Base-by-base conservation (phyloP, 2,113 vertebrate genomes). In the Octodon degus region DNA sequence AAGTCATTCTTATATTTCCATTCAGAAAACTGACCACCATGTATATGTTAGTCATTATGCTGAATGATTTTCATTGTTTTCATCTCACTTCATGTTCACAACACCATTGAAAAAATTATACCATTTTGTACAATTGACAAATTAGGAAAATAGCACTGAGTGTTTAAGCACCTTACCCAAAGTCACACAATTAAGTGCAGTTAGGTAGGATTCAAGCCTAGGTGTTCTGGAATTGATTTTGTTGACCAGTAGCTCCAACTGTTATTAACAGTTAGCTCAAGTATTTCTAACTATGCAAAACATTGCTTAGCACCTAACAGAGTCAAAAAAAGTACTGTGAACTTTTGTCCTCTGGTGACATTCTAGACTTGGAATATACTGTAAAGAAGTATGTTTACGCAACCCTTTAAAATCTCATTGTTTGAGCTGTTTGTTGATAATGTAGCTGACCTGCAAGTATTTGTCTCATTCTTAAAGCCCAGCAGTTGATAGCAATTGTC, bases 381-480 rank as follows among this genome's bases (percentile, higher is more conserved):
- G 27, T 72, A 76, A 76, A 37, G 22, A 76, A 76, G 37, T 77
- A 14, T 47, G 25, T 77, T 30, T 47, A 76, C 43, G 5, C 76
- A 47, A 9, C 14, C 27, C 85, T 90, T 79, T 77, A 68, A 92
- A 88, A 76, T 17, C 34, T 93, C 43, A 47, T 70, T 60, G 58
- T 47, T 82, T 88, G 34, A 87, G 40, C 40, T 89, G 20, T 93
- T 94, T 90, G 68, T 25, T 74, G 19, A 22, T 62, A 70, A 94
- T 47, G 63, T 68, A 96, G 67, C 7, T 65, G n/a, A 83, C 30
- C 10, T 58, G 40, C 22, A 37, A 67, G 68, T 65, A 55, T 65
- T 92, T 80, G 72, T 68, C 70, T 97, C 50, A 82, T 93, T 96
- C 60, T 37, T 90, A 79, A 92, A 65, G 37, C 17, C 62, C n/a